A percentile compares a stretch with the other conserved stretches of the same genome.
These are phyloP conservation scores for Drosophila simulans DNA, from an alignment of 1,140 invertebrate species.

Conservation along the genomic window DNA sequence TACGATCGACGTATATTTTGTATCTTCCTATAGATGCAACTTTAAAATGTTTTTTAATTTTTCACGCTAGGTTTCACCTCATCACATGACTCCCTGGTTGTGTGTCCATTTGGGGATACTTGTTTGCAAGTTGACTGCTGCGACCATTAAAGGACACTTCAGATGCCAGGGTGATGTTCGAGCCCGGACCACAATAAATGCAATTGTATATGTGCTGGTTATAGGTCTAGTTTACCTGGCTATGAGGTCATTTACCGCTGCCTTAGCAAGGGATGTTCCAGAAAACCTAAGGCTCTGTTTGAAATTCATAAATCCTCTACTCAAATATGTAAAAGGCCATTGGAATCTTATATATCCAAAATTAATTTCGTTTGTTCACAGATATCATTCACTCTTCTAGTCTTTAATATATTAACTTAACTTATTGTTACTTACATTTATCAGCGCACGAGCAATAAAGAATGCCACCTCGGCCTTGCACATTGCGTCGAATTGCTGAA, in stretches of 20 bases:
- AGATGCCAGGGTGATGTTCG: too few species aligned
- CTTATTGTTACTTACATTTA: conserved; percentile 87
- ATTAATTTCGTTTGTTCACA: too few species aligned
- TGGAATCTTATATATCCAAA: background rate
- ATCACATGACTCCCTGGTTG: conserved; percentile 20
- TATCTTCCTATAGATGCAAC: too few species aligned
- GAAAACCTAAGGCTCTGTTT: conserved; percentile 4
- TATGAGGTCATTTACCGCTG: background rate
- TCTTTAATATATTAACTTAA: conserved; percentile 54
- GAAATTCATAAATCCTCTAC: background rate
- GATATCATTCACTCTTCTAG: background rate
- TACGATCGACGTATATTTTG: too few species aligned
- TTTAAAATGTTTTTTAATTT: background rate
- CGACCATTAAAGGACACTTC: background rate
- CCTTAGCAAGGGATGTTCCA: background rate
- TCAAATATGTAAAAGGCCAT: background rate
- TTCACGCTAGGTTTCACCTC: background rate
- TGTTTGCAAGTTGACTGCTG: background rate
- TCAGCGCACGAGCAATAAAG: conserved; percentile 88
- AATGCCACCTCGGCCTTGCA: conserved; percentile 90
- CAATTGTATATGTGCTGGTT: background rate
- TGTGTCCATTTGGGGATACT: too few species aligned
- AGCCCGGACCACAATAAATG: background rate
- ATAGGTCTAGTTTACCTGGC: background rate
- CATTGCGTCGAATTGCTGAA: conserved; percentile 90